Evolutionary conservation across 2,797 vertebrate genomes (phyloP).

Genomic region (Sardinella longiceps): DNA sequence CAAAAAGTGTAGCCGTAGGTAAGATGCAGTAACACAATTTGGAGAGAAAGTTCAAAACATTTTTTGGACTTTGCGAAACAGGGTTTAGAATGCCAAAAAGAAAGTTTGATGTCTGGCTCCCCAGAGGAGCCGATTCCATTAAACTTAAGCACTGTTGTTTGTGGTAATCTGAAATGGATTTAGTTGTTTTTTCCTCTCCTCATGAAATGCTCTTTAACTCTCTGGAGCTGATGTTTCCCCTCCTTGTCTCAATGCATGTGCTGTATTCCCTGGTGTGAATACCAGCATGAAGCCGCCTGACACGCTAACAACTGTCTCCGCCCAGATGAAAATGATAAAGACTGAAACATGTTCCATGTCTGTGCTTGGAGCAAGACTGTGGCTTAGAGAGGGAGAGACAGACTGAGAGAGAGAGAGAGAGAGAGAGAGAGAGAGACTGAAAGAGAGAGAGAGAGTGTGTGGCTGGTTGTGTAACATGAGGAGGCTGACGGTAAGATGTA

Average conservation of each 20-base stretch:
- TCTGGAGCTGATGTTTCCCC: constrained; percentile 63
- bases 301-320: constrained; percentile 58
- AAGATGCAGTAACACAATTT: background rate
- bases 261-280: constrained; percentile 67
- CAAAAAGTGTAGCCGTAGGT: background rate
- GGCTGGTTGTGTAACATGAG: constrained; percentile 23
- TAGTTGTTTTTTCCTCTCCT: constrained; percentile 8
- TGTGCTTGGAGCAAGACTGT: constrained; percentile 70
- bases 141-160: background rate
- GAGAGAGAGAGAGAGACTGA: constrained; percentile 37
- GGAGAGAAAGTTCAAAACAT: background rate
- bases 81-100: background rate
- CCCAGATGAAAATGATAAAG: constrained; percentile 66
- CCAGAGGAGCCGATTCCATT: background rate
- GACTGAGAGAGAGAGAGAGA: constrained; percentile 36
- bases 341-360: constrained; percentile 64
- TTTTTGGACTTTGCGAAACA: background rate
- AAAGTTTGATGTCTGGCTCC: background rate
- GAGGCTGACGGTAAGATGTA: constrained; percentile 18
- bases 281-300: constrained; percentile 64
- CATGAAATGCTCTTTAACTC: constrained; percentile 46
- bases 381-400: constrained; percentile 46
- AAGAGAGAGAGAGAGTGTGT: background rate
- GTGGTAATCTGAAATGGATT: constrained; percentile 13
- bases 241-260: constrained; percentile 64